Evolutionary conservation across 2,113 vertebrate genomes (phyloP).

Genomic region (Hydropotes inermis): DNA sequence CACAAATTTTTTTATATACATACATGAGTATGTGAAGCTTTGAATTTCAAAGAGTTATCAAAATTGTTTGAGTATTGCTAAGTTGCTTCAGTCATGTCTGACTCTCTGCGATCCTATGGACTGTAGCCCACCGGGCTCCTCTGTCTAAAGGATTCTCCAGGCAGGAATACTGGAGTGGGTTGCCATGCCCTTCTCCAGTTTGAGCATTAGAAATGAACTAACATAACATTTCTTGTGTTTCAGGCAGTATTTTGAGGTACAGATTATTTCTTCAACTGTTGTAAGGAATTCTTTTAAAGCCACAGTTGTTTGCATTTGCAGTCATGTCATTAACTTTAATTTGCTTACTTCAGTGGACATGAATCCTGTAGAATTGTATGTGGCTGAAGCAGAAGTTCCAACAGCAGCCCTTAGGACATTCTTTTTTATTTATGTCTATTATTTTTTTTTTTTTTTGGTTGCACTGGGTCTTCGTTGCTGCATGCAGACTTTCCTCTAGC

Average conservation of each 20-base stretch:
- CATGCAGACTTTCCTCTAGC: neutral
- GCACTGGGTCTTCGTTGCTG: neutral
- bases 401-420: neutral
- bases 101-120: neutral
- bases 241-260: neutral
- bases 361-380: neutral
- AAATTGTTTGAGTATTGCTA: neutral
- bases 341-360: neutral
- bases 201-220: neutral
- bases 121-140: neutral
- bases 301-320: neutral
- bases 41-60: constrained; percentile 13
- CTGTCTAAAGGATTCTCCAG: neutral
- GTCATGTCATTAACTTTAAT: neutral
- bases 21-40: neutral
- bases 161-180: neutral
- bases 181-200: neutral
- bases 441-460: neutral
- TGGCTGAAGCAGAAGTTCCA: neutral
- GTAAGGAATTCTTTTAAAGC: neutral
- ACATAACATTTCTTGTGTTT: neutral
- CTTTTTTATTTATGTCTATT: neutral
- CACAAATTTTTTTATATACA: neutral
- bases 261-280: neutral
- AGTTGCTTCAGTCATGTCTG: neutral